phyloP scores from a whole-genome alignment of 2,888 invertebrate species.

The Dicranocentrus wangi region DNA sequence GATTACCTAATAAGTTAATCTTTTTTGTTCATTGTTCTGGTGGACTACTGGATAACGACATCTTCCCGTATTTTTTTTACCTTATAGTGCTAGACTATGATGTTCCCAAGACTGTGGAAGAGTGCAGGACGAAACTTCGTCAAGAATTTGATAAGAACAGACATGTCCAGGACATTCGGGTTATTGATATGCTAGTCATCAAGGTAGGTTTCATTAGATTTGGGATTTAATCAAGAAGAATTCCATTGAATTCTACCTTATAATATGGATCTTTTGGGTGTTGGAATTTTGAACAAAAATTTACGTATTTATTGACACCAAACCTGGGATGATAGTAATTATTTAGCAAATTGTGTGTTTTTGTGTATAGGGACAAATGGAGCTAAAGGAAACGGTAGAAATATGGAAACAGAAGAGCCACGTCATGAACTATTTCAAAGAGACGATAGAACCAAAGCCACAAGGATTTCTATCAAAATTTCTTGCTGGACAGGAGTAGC shows the following conservation, averaged over 20 bases:
- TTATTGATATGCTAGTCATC: conserved; percentile 92
- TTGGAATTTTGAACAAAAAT: no score
- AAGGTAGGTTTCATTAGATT: conserved; percentile 80
- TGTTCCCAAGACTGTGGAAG: conserved; percentile 83
- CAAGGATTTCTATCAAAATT: conserved; percentile 95
- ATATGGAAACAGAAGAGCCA: conserved; percentile 93
- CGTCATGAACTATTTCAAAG: conserved; percentile 90
- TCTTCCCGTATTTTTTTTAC: not conserved
- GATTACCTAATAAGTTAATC: no score
- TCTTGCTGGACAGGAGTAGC: conserved; percentile 78
- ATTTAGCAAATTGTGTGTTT: not conserved
- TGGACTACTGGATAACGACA: no score
- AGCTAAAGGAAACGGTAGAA: conserved; percentile 88
- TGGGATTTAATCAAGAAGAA: not conserved
- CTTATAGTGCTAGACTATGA: conserved; percentile 87
- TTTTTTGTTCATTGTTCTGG: no score
- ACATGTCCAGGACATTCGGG: conserved; percentile 87
- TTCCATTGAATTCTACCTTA: no score
- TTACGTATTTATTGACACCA: no score
- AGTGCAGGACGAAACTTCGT: conserved; percentile 83
- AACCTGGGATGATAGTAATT: no score
- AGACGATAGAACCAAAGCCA: conserved; percentile 88
- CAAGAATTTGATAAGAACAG: conserved; percentile 86
- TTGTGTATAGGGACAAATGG: conserved; percentile 89
- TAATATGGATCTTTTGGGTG: no score